Evolutionary conservation across 2,113 vertebrate genomes (phyloP).

Genomic region (Tachycineta bicolor): DNA sequence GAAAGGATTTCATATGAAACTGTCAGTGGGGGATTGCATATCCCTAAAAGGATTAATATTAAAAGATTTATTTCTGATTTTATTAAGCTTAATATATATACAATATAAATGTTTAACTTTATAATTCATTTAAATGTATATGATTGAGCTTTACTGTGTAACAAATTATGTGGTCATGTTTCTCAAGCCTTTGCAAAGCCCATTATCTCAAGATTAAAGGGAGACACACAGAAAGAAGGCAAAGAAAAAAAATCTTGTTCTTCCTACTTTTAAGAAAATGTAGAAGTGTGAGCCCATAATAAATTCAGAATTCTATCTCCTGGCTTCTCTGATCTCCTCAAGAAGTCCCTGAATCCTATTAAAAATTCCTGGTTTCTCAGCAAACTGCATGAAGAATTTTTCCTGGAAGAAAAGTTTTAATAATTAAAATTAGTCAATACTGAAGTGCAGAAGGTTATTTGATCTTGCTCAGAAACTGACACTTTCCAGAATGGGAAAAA

Average conservation of each 20-base stretch:
- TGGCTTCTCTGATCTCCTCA: slow-evolving; percentile 42
- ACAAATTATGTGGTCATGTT: not conserved
- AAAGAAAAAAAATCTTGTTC: not conserved
- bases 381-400: slow-evolving; percentile 58
- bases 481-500: slow-evolving; percentile 50
- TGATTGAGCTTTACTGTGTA: not conserved
- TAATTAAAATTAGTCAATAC: slow-evolving; percentile 78
- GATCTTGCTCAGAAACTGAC: slow-evolving; percentile 70
- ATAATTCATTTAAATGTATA: not conserved
- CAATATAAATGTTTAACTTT: not conserved
- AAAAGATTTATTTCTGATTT: not conserved
- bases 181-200: not conserved
- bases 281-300: not conserved
- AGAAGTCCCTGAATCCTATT: slow-evolving; percentile 65
- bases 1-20: not conserved
- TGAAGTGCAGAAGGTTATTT: slow-evolving; percentile 62
- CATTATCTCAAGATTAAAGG: not conserved
- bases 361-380: slow-evolving; percentile 65
- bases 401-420: slow-evolving; percentile 73
- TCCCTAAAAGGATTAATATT: not conserved
- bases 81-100: not conserved
- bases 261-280: not conserved
- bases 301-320: slow-evolving; percentile 42
- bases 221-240: not conserved
- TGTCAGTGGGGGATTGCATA: not conserved